phyloP scores from a whole-genome alignment of 2,797 vertebrate genomes.

The Alosa sapidissima region DNA sequence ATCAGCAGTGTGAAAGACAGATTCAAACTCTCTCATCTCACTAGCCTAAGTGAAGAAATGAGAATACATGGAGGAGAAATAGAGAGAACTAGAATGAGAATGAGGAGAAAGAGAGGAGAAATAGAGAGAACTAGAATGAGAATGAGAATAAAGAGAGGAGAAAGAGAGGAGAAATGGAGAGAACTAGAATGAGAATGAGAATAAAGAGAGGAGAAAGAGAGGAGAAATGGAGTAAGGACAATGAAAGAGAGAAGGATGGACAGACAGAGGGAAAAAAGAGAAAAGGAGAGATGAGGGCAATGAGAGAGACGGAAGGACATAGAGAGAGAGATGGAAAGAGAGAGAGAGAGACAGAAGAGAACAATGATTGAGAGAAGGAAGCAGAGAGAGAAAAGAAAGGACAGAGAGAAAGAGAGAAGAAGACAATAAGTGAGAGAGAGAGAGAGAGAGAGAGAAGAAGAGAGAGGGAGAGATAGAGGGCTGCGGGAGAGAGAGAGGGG shows the following conservation, averaged over 20 bases:
- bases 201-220: too few relatives aligned
- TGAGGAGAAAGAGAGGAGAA: conserved; percentile 42
- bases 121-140: too few relatives aligned
- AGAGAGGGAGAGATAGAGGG: conserved; percentile 32
- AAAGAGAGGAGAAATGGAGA: too few relatives aligned
- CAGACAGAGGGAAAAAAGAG: conserved; percentile 41
- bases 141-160: too few relatives aligned
- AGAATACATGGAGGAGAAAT: conserved; percentile 21
- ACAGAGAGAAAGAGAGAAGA: too few relatives aligned
- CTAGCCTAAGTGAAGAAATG: neutral
- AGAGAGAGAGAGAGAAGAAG: neutral
- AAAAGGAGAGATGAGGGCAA: conserved; percentile 23
- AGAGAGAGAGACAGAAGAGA: conserved; percentile 55
- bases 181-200: too few relatives aligned
- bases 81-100: neutral
- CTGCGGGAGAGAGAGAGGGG: too few relatives aligned
- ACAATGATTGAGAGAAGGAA: conserved; percentile 51
- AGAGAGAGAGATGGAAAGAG: conserved; percentile 22
- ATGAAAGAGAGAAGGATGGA: conserved; percentile 35
- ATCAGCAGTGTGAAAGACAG: too few relatives aligned
- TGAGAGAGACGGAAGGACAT: neutral
- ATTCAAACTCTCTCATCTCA: too few relatives aligned
- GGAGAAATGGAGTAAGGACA: conserved; percentile 7
- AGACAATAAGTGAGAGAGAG: too few relatives aligned
- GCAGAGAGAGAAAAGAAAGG: conserved; percentile 28